A percentile compares a stretch with the other conserved stretches of the same genome.
Conservation (phyloP, 1,140 invertebrate genomes). For the Drosophila sturtevanti region DNA sequence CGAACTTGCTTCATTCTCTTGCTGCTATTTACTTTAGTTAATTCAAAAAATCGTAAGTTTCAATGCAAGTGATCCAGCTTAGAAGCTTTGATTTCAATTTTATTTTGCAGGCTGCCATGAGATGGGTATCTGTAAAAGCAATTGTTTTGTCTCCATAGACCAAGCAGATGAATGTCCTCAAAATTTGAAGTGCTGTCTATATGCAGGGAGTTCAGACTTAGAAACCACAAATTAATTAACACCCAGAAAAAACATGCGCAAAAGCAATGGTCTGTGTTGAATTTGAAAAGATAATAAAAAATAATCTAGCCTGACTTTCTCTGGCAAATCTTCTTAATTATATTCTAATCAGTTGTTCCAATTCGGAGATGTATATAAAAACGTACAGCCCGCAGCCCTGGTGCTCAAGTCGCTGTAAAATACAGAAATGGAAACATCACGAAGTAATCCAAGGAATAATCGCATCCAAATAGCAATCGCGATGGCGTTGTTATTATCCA, state of each 20-base stretch:
- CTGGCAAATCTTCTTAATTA: neutral
- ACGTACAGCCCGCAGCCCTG: neutral
- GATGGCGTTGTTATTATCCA: neutral
- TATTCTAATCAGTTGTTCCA: neutral
- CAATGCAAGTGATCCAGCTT: neutral
- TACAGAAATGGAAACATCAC: neutral
- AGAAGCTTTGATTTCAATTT: no score
- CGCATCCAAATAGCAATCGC: neutral
- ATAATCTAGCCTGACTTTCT: neutral
- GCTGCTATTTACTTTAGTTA: neutral
- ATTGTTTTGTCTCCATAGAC: slow-evolving; percentile 9
- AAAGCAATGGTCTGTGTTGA: neutral
- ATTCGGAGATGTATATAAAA: neutral
- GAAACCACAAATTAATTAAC: neutral
- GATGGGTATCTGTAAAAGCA: slow-evolving; percentile 9
- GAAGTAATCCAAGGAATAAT: neutral
- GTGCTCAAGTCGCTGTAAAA: neutral
- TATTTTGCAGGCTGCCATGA: slow-evolving; percentile 6
- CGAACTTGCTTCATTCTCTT: neutral
- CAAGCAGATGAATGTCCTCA: neutral
- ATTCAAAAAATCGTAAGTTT: neutral
- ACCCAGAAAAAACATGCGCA: neutral
- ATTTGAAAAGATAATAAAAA: neutral
- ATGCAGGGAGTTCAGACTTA: neutral
- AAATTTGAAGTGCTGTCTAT: neutral